A percentile compares a stretch with the other conserved stretches of the same genome.
Evolutionary conservation across 2,113 vertebrate species (phyloP).

Genomic region (Oxyruncus cristatus): DNA sequence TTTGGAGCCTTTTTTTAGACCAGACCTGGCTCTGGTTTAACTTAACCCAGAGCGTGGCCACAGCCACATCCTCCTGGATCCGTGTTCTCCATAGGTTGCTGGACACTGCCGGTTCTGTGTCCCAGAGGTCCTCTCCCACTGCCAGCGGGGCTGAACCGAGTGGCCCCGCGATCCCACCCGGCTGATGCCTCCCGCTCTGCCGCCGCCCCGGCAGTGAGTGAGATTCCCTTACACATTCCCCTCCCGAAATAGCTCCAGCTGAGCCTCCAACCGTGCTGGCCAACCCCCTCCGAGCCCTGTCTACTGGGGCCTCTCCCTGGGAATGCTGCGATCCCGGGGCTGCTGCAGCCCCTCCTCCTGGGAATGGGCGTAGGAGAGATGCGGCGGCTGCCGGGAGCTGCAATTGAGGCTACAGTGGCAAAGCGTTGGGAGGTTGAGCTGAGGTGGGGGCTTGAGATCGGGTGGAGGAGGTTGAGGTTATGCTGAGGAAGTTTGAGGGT

Average conservation of each 20-base stretch:
- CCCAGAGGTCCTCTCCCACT: neutral
- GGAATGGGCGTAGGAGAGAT: neutral
- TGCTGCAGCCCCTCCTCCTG: neutral
- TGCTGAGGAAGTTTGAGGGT: neutral
- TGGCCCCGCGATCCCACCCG: neutral
- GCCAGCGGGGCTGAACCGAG: neutral
- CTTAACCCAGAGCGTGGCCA: neutral
- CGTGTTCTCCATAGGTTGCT: accelerated
- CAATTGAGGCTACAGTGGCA: accelerated
- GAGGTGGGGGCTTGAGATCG: neutral
- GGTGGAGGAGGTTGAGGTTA: neutral
- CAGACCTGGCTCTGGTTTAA: neutral
- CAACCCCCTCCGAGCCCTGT: neutral
- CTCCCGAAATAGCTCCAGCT: neutral
- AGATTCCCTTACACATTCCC: constrained; percentile 38
- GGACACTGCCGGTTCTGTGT: neutral
- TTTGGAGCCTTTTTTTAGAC: neutral
- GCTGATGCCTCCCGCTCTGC: neutral
- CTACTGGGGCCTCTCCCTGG: neutral
- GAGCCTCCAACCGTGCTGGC: neutral
- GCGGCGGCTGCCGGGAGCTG: accelerated
- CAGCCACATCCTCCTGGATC: neutral
- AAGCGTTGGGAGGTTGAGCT: accelerated
- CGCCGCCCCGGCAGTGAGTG: neutral
- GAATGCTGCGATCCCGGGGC: neutral